Conservation (phyloP, 2,888 invertebrate genomes). For the Lithosia quadra region DNA sequence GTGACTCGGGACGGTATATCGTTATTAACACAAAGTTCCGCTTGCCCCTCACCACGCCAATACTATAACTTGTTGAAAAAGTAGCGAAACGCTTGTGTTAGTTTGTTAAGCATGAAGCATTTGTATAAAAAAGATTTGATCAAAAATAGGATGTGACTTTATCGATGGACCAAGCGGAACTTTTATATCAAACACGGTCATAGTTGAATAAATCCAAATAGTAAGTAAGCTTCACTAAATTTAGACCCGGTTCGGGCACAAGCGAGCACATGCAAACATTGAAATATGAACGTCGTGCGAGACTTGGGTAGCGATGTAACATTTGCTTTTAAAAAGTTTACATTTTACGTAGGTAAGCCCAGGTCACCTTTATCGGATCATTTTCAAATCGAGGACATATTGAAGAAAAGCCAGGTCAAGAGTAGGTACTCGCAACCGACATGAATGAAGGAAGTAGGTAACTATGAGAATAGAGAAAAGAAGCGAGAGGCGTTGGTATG, state of each 20-base stretch:
- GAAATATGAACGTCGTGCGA: conserved; percentile 26
- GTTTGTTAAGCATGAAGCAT: conserved; percentile 16
- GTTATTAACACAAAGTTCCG: conserved; percentile 52
- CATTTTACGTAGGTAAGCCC: no score
- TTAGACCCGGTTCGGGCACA: conserved; percentile 49
- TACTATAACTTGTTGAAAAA: not conserved
- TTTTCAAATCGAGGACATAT: no score
- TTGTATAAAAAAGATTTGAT: not conserved
- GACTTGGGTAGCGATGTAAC: conserved; percentile 22
- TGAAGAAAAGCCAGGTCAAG: no score
- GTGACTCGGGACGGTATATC: conserved; percentile 66
- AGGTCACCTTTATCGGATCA: no score
- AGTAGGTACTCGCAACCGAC: no score
- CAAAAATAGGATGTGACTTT: not conserved
- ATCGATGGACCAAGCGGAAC: conserved; percentile 50
- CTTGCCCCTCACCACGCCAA: conserved; percentile 45
- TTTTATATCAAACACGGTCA: conserved; percentile 33
- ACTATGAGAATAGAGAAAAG: no score
- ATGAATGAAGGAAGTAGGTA: no score
- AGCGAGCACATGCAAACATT: conserved; percentile 67
- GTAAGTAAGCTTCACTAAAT: conserved; percentile 35
- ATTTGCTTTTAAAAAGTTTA: not conserved
- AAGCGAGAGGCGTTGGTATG: no score
- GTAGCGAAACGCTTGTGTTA: conserved; percentile 18
- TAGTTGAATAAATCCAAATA: conserved; percentile 34